Base-by-base conservation (phyloP, 2,113 vertebrate genomes). In the Garra rufa region DNA sequence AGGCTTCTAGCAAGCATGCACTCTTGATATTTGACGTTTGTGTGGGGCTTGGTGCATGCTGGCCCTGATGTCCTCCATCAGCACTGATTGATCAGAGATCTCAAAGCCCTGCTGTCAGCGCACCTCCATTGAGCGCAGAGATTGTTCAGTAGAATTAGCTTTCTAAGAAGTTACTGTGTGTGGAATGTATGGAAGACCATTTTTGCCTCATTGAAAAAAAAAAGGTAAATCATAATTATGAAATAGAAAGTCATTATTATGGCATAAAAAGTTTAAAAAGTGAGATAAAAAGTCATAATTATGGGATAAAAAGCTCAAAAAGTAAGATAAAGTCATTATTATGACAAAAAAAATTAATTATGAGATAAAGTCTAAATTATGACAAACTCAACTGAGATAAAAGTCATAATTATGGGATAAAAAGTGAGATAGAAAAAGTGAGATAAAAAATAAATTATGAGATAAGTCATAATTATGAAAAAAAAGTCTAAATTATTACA, bases 121-220 rank as follows among this genome's bases (percentile, higher is more conserved):
- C n/a, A 34, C 34, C 57, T 41, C 1, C 34, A 48, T 65, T 17
- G 34, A 34, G 81, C 82, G 38, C 24, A 84, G 46, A 57, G 69
- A 75, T 75, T 75, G 30, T 81, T 81, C 46, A 70, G 70, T 61
- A 38, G 81, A 77, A 87, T 87, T 70, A 87, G 57, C 59, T 48
- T 17, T 50, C 55, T 50, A 19, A 59, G 46, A 46, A 34, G 8
- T 44, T 65, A 15, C 41, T 71, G 13, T 48, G 44, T 55, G 14
- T 30, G 13, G 19, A 38, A 38, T 67, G 13, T 19, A 38, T 38
- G 1, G 15, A 67, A 67, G 3, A 15, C 8, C 65, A 69, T 38
- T 69, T 69, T 3, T 19, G 34, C 19, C 17, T 2, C 63, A 5
- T 9, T 10, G n/a, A n/a, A n/a, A 21, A 38, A 38, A 5, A 67